A percentile compares a stretch with the other conserved stretches of the same genome.
phyloP scores from a whole-genome alignment of 2,888 invertebrate species.

The Hofmannophila pseudospretella region DNA sequence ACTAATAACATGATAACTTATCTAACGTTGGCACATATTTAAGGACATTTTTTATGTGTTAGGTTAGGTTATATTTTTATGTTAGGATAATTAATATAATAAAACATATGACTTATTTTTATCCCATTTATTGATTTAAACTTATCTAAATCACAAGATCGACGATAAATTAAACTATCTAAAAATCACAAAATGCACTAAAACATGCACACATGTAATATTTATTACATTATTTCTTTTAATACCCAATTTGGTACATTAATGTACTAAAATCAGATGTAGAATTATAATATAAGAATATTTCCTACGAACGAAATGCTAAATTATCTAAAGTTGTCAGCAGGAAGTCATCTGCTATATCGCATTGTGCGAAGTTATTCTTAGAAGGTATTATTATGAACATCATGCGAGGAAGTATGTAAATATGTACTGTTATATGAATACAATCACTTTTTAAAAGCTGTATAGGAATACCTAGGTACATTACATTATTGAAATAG shows the following conservation, averaged over 20 bases:
- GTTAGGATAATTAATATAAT: too few relatives aligned
- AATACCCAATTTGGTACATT: constrained; percentile 66
- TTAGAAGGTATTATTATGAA: constrained; percentile 17
- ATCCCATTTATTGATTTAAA: constrained; percentile 49
- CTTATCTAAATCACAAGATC: constrained; percentile 76
- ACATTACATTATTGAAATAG: not conserved
- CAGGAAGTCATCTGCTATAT: constrained; percentile 11
- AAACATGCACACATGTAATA: constrained; percentile 76
- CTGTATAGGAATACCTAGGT: constrained; percentile 3
- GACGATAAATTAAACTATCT: constrained; percentile 76
- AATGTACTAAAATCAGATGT: constrained; percentile 47
- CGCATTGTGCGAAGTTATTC: constrained; percentile 26
- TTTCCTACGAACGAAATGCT: constrained; percentile 46
- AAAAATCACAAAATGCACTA: constrained; percentile 78
- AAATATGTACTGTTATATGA: constrained; percentile 49
- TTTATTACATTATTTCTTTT: constrained; percentile 56
- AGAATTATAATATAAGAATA: constrained; percentile 22
- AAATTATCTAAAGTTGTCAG: constrained; percentile 46
- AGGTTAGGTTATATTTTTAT: too few relatives aligned
- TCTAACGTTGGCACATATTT: too few relatives aligned
- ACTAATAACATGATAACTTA: too few relatives aligned
- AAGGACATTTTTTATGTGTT: too few relatives aligned
- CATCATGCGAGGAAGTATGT: constrained; percentile 55
- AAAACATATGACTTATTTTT: too few relatives aligned
- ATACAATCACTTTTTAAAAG: constrained; percentile 54